Evolutionary conservation across 2,888 invertebrate genomes (phyloP), one percentile per base, ranked within the genome.

Genomic region (Pinctada fucata): DNA sequence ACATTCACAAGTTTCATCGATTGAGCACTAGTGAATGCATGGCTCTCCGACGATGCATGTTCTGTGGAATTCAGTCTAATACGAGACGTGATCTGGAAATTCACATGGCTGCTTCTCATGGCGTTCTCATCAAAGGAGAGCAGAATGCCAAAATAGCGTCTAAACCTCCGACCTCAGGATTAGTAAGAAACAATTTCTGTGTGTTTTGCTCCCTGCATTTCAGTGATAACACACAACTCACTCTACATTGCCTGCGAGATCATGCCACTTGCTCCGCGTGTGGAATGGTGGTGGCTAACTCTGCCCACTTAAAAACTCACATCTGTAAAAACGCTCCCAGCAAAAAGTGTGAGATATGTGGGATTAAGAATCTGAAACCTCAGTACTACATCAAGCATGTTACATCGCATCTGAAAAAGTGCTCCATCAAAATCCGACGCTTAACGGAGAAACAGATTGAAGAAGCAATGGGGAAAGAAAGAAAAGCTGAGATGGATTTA

Each of bases 251-350:
- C 79, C 86, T 89, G 72, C 82, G 87, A 51, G 86, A 86, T 52
- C 90, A 90, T 83, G 87, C 89, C 13, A 89, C 88, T 0, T 90
- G 90, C 75, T 87, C 84, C 80, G 87, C 86, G 48, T 90, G 90
- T 83, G 90, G 90, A 8, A 89, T 90, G 88, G 89, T 90, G 8
- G 89, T 90, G 6, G 85, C 87, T 2, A 86, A 86, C 65, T 83
- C 84, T 52, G 83, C 84, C 51, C 85, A 89, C 49, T 81, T 89
- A 1, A 74, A 72, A 10, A 86, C 83, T 47, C 90, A 90, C 78
- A 86, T 84, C 3, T 90, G 90, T 78, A 86, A 85, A 49, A 85
- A 85, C 58, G 82, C 85, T 0, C 80, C 84, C 72, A 86, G 83
- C 49, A 81, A 87, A 48, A 86, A 85, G 48, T 88, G 87, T 79